These are phyloP conservation scores for Borostomias antarcticus DNA, from an alignment of 2,797 vertebrate species.

Conservation along the genomic window DNA sequence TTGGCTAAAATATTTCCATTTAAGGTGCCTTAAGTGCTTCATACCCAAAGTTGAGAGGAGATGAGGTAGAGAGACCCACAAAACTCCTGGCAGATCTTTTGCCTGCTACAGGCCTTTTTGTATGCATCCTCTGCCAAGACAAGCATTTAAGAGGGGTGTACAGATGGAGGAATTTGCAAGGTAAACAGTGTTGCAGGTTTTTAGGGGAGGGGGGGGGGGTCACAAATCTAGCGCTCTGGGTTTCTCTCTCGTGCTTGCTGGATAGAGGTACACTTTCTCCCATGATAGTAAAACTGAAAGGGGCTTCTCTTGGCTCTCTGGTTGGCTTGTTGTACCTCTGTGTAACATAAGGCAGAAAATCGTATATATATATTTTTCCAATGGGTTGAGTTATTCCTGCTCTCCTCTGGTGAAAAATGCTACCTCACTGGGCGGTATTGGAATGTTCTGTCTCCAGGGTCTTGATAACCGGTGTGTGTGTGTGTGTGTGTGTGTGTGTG, in stretches of 20 bases:
- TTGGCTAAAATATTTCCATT: constrained; percentile 15
- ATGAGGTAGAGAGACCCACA: constrained; percentile 32
- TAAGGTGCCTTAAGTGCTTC: neutral
- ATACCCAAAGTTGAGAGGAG: constrained; percentile 30
- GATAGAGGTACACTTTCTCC: constrained; percentile 40
- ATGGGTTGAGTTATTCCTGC: no score
- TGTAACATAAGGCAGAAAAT: neutral
- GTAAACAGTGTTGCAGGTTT: constrained; percentile 67
- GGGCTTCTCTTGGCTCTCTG: constrained; percentile 31
- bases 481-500: constrained; percentile 18
- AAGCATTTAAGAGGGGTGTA: constrained; percentile 71
- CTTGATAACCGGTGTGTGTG: constrained; percentile 22
- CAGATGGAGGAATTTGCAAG: constrained; percentile 67
- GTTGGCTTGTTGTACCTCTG: constrained; percentile 32
- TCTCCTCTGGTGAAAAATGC: neutral
- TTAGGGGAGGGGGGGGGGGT: constrained; percentile 52
- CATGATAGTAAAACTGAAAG: constrained; percentile 40
- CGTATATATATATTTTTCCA: neutral
- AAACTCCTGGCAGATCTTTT: constrained; percentile 48
- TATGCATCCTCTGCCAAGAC: constrained; percentile 63
- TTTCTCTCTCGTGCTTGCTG: constrained; percentile 21
- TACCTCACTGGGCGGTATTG: neutral
- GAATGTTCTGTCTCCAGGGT: neutral
- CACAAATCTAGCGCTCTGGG: constrained; percentile 56
- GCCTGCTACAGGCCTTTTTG: constrained; percentile 47